A percentile compares a stretch with the other conserved stretches of the same genome.
phyloP scores from a whole-genome alignment of 1,140 invertebrate species.

The Caenorhabditis tropicalis region DNA sequence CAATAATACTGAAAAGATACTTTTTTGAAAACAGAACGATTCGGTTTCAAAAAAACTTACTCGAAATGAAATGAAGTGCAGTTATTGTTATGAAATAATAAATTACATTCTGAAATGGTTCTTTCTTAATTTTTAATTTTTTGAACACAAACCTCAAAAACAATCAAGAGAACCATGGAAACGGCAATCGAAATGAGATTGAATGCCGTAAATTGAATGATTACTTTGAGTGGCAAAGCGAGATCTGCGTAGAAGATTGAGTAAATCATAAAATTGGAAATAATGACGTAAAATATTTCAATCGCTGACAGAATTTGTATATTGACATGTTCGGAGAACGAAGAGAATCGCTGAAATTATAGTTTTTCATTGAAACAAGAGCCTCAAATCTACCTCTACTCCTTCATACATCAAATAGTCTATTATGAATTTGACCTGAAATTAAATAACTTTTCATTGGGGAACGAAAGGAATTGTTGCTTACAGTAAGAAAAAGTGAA shows the following conservation, averaged over 20 bases:
- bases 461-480: no score
- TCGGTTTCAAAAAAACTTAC: not conserved
- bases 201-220: not conserved
- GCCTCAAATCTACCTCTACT: not conserved
- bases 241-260: not conserved
- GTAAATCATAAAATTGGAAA: conserved; percentile 8
- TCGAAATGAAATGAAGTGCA: not conserved
- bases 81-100: not conserved
- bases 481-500: not conserved
- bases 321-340: not conserved
- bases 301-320: not conserved
- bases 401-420: not conserved
- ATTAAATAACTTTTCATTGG: no score
- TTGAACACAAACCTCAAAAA: not conserved
- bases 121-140: not conserved
- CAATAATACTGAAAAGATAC: not conserved
- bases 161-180: not conserved
- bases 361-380: not conserved
- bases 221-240: not conserved
- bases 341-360: not conserved
- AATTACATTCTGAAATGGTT: not conserved
- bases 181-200: not conserved
- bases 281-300: conserved; percentile 4
- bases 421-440: not conserved
- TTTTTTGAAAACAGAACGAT: not conserved